Evolutionary conservation across 1,140 invertebrate species (phyloP), one percentile per base, ranked within the genome.

Genomic region (Solen grandis): DNA sequence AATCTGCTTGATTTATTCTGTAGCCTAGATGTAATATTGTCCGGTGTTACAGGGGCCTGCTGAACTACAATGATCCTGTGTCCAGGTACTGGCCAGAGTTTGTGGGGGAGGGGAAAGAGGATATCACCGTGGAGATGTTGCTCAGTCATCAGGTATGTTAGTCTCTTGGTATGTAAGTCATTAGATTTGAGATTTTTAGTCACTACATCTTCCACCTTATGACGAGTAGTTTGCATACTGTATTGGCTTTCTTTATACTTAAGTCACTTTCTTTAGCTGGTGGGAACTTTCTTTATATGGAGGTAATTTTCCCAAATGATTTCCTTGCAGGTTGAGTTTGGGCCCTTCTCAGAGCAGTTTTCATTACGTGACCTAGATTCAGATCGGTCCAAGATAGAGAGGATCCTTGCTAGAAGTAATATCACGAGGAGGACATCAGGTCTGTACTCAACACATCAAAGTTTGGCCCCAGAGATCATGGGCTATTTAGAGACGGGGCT

Each of bases 81-180:
- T 59, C 81, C 19, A 63, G 89, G n/a, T 92, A 92, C 82, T 93
- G 93, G 93, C 93, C 93, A 33, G 92, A 92, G 66, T 93, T 93
- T 88, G 90, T 75, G 10, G 52, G 85, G n/a, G 89, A 93, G 55
- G 91, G 92, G 2, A 93, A 93, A 82, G 88, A 88, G 54, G 86
- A 85, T 33, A 89, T 93, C 25, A 93, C 93, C 2, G 86, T 93
- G 16, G 88, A 90, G 27, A 88, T 87, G 85, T 60, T 93, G 1
- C 63, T 93, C 22, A 89, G 86, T 46, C 93, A 93, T 82, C 84
- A 90, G 84, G 92, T 92, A 73, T 29, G 13, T 25, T 22, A 33
- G n/a, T 16, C 13, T 50, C 25, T 29, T 29, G 5, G 13, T 14
- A 19, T 63, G 5, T 63, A 29, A 33, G n/a, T 50, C n/a, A n/a